Percentiles rank a stretch among this genome's conserved stretches.
phyloP scores from a whole-genome alignment of 2,113 vertebrate species.

The Ceratotherium simum region DNA sequence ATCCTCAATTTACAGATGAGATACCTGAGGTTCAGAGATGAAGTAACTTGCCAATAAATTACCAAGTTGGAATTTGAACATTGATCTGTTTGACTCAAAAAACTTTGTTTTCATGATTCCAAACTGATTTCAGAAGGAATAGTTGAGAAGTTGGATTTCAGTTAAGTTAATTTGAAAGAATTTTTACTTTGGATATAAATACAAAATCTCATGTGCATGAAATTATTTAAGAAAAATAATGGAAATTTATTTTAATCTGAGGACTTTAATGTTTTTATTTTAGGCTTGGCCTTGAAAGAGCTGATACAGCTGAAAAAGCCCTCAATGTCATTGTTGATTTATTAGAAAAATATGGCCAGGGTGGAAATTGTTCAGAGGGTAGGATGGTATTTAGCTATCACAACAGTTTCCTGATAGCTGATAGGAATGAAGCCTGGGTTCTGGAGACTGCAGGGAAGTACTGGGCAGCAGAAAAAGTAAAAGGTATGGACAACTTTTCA shows the following conservation, averaged over 20 bases:
- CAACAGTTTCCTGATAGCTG: slow-evolving; percentile 97
- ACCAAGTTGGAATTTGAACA: slow-evolving; percentile 30
- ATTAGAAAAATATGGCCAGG: slow-evolving; percentile 94
- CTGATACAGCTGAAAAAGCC: slow-evolving; percentile 93
- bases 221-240: slow-evolving; percentile 64
- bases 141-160: slow-evolving; percentile 40
- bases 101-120: slow-evolving; percentile 32
- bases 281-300: slow-evolving; percentile 97
- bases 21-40: slow-evolving; percentile 2
- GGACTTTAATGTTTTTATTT: slow-evolving; percentile 77
- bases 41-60: slow-evolving; percentile 42
- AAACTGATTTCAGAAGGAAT: slow-evolving; percentile 42
- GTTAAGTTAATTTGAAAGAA: slow-evolving; percentile 40
- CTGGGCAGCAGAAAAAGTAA: slow-evolving; percentile 96
- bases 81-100: background rate
- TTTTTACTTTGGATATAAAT: slow-evolving; percentile 54
- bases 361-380: slow-evolving; percentile 96
- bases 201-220: slow-evolving; percentile 23
- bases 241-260: slow-evolving; percentile 53
- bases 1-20: slow-evolving; percentile 51
- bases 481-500: slow-evolving; percentile 84
- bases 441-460: slow-evolving; percentile 95
- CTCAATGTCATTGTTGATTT: slow-evolving; percentile 92
- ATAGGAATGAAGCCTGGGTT: slow-evolving; percentile 96
- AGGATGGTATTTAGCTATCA: slow-evolving; percentile 92